Base-by-base conservation (phyloP, 2,888 invertebrate genomes). In the Eumerus sabulonum region DNA sequence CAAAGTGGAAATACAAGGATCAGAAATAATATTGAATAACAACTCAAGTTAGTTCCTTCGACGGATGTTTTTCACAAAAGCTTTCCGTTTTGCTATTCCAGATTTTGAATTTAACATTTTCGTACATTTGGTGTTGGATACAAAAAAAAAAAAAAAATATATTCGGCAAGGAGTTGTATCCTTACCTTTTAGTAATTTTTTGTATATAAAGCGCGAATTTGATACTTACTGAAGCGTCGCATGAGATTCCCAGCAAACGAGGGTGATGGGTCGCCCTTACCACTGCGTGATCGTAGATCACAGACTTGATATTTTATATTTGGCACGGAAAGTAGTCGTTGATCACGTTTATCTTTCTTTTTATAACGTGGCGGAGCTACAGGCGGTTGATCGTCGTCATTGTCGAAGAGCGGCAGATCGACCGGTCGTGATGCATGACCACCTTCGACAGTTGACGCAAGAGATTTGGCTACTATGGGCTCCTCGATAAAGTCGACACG, bases 141-240 rank as follows among this genome's bases (percentile, higher is more conserved):
- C 2, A 27, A 27, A 27, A n/a, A n/a, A n/a, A n/a, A n/a, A n/a
- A n/a, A n/a, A n/a, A n/a, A n/a, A n/a, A n/a, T n/a, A 9, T 44
- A 11, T 12, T 42, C 35, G 56, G 54, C 44, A 71, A 63, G 63
- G 18, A 59, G 36, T 42, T 45, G 50, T 56, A n/a, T 51, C 59
- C 53, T 71, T 74, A 51, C 62, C 54, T 66, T 64, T 9, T 17
- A 17, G 13, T 47, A 7, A 27, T 4, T 27, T 27, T 4, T 27
- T 27, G 7, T 27, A 27, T n/a, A n/a, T n/a, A 27, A 27, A 73
- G 59, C 81, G 51, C 82, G 68, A 71, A 89, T 85, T 87, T 88
- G 89, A 91, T 92, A 95, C 96, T 96, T 95, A 96, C 95, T 95
- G 93, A 95, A 94, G 91, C 95, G 93, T 89, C 95, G 92, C 91